Base-by-base conservation (phyloP, 92 coral and sea anemone genomes). In the Montipora capitata region DNA sequence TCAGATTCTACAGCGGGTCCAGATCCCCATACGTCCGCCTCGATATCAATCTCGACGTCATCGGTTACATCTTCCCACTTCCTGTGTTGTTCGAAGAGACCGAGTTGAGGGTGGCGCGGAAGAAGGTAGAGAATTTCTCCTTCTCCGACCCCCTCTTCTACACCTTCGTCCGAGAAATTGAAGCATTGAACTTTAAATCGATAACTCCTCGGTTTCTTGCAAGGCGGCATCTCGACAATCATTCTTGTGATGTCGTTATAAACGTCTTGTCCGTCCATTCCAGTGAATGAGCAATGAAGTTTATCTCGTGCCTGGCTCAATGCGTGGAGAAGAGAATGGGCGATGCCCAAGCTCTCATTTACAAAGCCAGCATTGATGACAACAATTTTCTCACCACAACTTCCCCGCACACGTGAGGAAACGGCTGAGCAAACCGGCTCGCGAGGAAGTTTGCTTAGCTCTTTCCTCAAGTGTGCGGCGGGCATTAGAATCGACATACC, bases 201-300 rank as follows among this genome's bases (percentile, higher is more conserved):
- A 83, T 76, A 91, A 44, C 91, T 86, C 56, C 91, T 78, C 7
- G 85, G 94, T 27, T 83, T 83, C 15, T 85, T 71, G 18, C 83
- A 78, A 2, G 87, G 44, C 8, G n/a, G 48, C 41, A 75, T 62
- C 4, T 91, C 91, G 63, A 91, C 79, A 15, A 91, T 63, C n/a
- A 16, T 62, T 18, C 49, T 63, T 45, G 88, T 74, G 14, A 91
- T 82, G 10, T 87, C 94, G 54, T 81, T 91, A n/a, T 4, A 20
- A 5, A 91, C 45, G 51, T 91, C 94, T 59, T 84, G 83, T 48
- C 94, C 88, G 35, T 91, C 85, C 52, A 48, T 56, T 14, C 88
- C 96, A 18, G 72, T 57, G 54, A 93, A 93, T 12, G 96, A 93
- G 52, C 96, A 93, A 52, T 80, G 79, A 0, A 93, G 87, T 76